Percentiles rank a stretch among this genome's conserved stretches.
These are phyloP conservation scores for Apamea crenata DNA, from an alignment of 2,888 invertebrate species.

Conservation along the genomic window DNA sequence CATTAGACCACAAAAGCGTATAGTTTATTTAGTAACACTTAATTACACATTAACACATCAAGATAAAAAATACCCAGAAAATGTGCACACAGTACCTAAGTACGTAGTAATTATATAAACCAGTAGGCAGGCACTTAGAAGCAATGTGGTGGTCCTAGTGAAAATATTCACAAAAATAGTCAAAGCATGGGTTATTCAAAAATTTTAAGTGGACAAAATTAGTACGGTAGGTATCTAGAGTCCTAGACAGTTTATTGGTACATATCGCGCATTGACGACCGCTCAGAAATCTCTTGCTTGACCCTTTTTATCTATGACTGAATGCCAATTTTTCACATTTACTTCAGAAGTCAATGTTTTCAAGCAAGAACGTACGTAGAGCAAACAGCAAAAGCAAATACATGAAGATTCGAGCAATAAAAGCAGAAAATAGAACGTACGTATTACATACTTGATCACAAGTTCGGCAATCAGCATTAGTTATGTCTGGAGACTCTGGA, in stretches of 20 bases:
- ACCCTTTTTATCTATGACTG: no score
- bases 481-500: background rate
- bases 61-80: background rate
- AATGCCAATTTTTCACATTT: background rate
- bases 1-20: background rate
- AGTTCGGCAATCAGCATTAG: background rate
- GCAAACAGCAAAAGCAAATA: background rate
- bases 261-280: background rate
- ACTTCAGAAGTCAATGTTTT: background rate
- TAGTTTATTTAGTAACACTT: background rate
- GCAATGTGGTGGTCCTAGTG: background rate
- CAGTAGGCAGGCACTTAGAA: background rate
- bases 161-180: background rate
- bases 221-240: background rate
- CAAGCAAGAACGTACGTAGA: background rate
- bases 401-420: constrained; percentile 13
- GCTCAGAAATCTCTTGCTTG: background rate
- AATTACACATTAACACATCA: background rate
- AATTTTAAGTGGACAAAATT: no score
- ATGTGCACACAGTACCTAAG: background rate
- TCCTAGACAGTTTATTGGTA: no score
- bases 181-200: background rate
- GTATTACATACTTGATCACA: constrained; percentile 15
- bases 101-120: background rate
- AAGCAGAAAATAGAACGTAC: constrained; percentile 3